Base-by-base conservation (phyloP, 37 sponge, comb jelly and placozoan species). In the Halisarca cf. caerulea region DNA sequence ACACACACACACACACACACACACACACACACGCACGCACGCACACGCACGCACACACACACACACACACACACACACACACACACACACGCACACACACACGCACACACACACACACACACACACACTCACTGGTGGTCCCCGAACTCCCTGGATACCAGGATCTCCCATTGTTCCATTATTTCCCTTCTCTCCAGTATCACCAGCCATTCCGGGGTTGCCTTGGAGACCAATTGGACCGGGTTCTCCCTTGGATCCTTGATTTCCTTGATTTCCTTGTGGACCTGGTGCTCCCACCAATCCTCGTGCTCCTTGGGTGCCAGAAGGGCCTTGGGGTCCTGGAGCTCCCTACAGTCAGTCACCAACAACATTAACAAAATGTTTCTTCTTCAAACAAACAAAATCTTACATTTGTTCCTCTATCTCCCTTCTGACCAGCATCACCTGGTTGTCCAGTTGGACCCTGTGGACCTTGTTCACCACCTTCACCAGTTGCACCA, bases 401-500 rank as follows among this genome's bases (percentile, higher is more conserved):
- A 28, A 15, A 62, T 20, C 64, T 62, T 6, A 62, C 64, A 62
- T 8, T 5, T 62, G 9, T 6, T n/a, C 64, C 64, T 30, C 30
- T 28, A 62, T 5, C 30, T 30, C 73, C 73, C 37, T 37, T 23
- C 3, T 7, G 40, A 38, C 73, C 73, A 18, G 20, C 6, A 34
- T 35, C 38, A 34, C 73, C 73, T 9, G 37, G 73, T 33, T 5
- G 21, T 18, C 89, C 89, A 41, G 64, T 23, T 2, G 45, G 24
- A 2, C 77, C 77, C 47, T 25, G 41, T 42, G 53, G 28, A 17
- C 54, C 84, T 27, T 11, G 79, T 58, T 33, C 81, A 27, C 62
- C 61, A 44, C 36, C 42, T 66, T 20, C 70, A 66, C 77, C 77
- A 74, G 64, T 17, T 24, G 77, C 18, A 74, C 77, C 77, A 2